phyloP scores from a whole-genome alignment of 2,888 invertebrate species.

The Lordiphosa andalusiaca region DNA sequence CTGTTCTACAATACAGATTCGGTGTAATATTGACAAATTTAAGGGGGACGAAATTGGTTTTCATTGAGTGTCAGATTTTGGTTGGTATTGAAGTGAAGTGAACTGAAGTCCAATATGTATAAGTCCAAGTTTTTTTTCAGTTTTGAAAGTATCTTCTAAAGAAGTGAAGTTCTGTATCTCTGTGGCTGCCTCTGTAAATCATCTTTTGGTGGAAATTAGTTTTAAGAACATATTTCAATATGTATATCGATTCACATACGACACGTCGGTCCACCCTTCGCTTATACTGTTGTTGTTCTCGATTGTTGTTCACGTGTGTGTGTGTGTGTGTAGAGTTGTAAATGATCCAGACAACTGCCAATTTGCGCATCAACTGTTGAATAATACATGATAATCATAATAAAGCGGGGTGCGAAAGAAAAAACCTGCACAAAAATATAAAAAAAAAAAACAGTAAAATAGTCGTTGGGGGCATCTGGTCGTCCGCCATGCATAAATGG shows the following conservation, averaged over 20 bases:
- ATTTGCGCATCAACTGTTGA: conserved; percentile 75
- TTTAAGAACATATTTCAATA: conserved; percentile 1
- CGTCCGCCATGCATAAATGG: conserved; percentile 61
- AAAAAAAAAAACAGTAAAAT: too few relatives aligned
- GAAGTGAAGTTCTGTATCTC: too few relatives aligned
- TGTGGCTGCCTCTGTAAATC: too few relatives aligned
- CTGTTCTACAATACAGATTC: conserved; percentile 43
- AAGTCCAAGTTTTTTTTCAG: too few relatives aligned
- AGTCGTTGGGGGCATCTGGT: conserved; percentile 43
- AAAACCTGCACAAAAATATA: conserved; percentile 48
- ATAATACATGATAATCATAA: conserved; percentile 76
- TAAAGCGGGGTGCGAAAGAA: conserved; percentile 43
- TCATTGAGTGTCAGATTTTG: too few relatives aligned
- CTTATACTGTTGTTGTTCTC: conserved; percentile 3
- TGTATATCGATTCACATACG: too few relatives aligned
- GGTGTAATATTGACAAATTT: conserved; percentile 2
- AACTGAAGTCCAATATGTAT: too few relatives aligned
- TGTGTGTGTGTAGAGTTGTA: conserved; percentile 66
- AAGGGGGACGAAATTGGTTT: background rate
- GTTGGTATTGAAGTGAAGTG: too few relatives aligned
- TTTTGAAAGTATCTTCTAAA: too few relatives aligned
- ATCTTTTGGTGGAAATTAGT: background rate
- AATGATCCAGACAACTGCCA: conserved; percentile 75
- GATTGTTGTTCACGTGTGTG: conserved; percentile 37
- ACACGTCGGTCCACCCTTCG: background rate